Evolutionary conservation across 2,797 vertebrate species (phyloP).

Genomic region (Poeciliopsis paucimaculata): DNA sequence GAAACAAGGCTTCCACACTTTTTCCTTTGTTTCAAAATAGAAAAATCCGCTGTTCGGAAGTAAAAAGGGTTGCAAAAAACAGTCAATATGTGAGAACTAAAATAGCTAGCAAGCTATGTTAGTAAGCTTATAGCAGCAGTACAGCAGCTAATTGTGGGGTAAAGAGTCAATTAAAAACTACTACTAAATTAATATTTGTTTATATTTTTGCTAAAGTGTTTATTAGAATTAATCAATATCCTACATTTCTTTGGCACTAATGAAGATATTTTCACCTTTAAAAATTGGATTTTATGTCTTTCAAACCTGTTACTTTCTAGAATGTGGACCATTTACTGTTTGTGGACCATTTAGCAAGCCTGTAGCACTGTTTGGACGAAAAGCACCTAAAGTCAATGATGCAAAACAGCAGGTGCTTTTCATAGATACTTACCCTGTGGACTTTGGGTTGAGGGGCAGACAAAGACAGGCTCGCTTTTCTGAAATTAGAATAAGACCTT

Average conservation of each 20-base stretch:
- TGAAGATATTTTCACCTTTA: neutral
- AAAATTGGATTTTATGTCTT: neutral
- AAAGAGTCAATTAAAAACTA: neutral
- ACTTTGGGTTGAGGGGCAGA: conserved; percentile 81
- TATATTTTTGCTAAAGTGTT: neutral
- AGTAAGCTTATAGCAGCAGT: neutral
- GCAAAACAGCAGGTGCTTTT: conserved; percentile 1
- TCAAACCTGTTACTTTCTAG: neutral
- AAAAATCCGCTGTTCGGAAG: no score
- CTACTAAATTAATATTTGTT: neutral
- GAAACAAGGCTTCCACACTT: no score
- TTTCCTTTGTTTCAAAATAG: no score
- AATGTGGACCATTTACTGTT: neutral
- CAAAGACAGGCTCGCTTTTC: conserved; percentile 83
- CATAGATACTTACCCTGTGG: conserved; percentile 76
- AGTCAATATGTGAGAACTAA: neutral
- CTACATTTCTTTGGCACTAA: neutral
- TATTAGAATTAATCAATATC: neutral
- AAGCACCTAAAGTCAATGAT: neutral
- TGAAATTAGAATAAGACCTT: conserved; percentile 66
- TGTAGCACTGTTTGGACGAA: neutral
- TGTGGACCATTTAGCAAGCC: neutral
- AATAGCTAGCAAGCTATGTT: neutral
- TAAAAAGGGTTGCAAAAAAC: no score
- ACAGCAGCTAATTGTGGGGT: neutral